Percentiles rank a stretch among this genome's conserved stretches.
These are phyloP conservation scores for Phortica okadai DNA, from an alignment of 2,888 invertebrate species.

Conservation along the genomic window DNA sequence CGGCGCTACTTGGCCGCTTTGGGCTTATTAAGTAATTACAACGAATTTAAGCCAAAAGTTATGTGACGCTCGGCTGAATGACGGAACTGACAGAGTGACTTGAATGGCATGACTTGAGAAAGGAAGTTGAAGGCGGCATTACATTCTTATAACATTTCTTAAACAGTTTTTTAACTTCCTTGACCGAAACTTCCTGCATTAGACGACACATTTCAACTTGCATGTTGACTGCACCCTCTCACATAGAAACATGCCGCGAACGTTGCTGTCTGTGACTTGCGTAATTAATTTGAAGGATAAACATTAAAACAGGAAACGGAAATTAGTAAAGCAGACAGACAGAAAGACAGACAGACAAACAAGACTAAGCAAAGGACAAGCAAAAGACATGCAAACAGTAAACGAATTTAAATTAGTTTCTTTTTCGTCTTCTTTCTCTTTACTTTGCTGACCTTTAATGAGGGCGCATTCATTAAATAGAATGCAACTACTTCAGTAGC, in stretches of 20 bases:
- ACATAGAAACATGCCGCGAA: not conserved
- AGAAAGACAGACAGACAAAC: not conserved
- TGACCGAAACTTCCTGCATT: not conserved
- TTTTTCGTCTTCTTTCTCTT: not conserved
- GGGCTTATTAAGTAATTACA: slow-evolving; percentile 29
- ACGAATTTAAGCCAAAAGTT: slow-evolving; percentile 24
- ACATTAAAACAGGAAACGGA: slow-evolving; percentile 26
- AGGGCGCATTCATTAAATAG: slow-evolving; percentile 26
- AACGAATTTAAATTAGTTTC: slow-evolving; percentile 32
- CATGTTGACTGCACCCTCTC: slow-evolving; percentile 1
- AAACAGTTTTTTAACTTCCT: slow-evolving; percentile 12
- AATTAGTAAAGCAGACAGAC: slow-evolving; percentile 24
- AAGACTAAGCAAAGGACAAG: not conserved
- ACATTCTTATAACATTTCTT: not conserved
- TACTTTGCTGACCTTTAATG: not conserved
- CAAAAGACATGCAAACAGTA: slow-evolving; percentile 21
- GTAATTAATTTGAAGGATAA: slow-evolving; percentile 33
- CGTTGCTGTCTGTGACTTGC: slow-evolving; percentile 17
- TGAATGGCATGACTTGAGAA: not conserved
- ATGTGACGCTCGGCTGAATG: slow-evolving; percentile 7
- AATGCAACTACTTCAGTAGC: not conserved
- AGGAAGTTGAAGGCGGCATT: not conserved
- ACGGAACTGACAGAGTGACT: not conserved
- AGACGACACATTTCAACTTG: not conserved
- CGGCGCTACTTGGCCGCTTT: not conserved